Conservation (phyloP, 2,888 invertebrate species). For the Apodemia duryi region DNA sequence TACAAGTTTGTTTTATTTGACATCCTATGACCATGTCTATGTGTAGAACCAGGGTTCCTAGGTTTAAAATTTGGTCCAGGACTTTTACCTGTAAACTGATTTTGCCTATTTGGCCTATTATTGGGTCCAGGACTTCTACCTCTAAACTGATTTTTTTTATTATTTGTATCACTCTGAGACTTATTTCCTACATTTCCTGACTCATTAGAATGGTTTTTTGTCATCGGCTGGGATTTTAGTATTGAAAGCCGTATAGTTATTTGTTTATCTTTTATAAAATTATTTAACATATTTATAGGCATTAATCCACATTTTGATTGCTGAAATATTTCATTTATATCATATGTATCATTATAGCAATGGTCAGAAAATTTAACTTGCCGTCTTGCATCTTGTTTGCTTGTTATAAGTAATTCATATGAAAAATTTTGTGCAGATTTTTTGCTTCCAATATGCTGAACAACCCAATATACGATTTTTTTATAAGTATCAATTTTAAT, state of each 20-base stretch:
- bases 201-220: constrained; percentile 31
- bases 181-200: constrained; percentile 1
- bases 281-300: constrained; percentile 47
- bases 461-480: constrained; percentile 59
- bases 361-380: constrained; percentile 57
- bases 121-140: background rate
- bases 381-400: constrained; percentile 51
- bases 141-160: constrained; percentile 8
- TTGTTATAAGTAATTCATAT: constrained; percentile 59
- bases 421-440: constrained; percentile 53
- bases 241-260: constrained; percentile 55
- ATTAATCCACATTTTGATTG: constrained; percentile 55
- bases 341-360: constrained; percentile 58
- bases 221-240: constrained; percentile 40
- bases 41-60: constrained; percentile 4
- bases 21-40: too few species aligned
- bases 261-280: constrained; percentile 53
- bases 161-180: background rate
- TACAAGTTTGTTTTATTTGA: background rate
- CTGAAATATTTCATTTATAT: constrained; percentile 58
- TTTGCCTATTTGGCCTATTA: background rate
- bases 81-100: background rate
- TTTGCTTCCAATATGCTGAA: constrained; percentile 62
- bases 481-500: constrained; percentile 45
- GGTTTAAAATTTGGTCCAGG: background rate